A percentile compares a stretch with the other conserved stretches of the same genome.
Conservation (phyloP, 1,140 invertebrate genomes). For the Heliconius eleuchia region DNA sequence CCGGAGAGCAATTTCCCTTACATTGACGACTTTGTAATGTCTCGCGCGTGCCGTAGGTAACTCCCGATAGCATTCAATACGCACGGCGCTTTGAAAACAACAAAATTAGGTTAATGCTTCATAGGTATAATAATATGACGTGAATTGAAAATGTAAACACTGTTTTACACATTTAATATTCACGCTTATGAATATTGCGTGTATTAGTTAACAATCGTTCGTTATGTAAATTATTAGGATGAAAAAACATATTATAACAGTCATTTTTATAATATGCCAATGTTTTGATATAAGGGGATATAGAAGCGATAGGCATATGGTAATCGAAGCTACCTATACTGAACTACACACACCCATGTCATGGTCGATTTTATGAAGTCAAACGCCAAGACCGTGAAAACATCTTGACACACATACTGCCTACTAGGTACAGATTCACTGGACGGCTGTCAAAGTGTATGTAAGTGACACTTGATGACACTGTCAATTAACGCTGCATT, state of each 20-base stretch:
- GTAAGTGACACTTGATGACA: constrained; percentile 60
- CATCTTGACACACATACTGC: constrained; percentile 71
- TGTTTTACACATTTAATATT: neutral
- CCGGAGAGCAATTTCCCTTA: constrained; percentile 56
- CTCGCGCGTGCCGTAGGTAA: constrained; percentile 62
- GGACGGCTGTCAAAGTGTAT: constrained; percentile 40
- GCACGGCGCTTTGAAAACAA: constrained; percentile 25
- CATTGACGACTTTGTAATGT: constrained; percentile 66
- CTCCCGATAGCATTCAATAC: constrained; percentile 34
- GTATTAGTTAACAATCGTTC: neutral
- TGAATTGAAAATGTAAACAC: constrained; percentile 11
- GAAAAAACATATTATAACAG: neutral
- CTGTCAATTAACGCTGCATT: constrained; percentile 76
- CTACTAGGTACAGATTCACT: constrained; percentile 53
- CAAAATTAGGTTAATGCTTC: constrained; percentile 34
- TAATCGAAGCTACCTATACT: constrained; percentile 38
- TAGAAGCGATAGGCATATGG: neutral
- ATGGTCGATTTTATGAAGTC: constrained; percentile 63
- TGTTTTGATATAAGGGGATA: neutral
- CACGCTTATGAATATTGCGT: neutral
- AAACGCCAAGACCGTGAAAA: constrained; percentile 69
- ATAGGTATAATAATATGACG: constrained; percentile 11
- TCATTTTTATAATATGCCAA: neutral
- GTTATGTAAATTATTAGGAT: neutral
- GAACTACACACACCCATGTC: constrained; percentile 49